Percentiles rank a stretch among this genome's conserved stretches.
phyloP scores from a whole-genome alignment of 2,797 vertebrate species.

The Cygnus olor region DNA sequence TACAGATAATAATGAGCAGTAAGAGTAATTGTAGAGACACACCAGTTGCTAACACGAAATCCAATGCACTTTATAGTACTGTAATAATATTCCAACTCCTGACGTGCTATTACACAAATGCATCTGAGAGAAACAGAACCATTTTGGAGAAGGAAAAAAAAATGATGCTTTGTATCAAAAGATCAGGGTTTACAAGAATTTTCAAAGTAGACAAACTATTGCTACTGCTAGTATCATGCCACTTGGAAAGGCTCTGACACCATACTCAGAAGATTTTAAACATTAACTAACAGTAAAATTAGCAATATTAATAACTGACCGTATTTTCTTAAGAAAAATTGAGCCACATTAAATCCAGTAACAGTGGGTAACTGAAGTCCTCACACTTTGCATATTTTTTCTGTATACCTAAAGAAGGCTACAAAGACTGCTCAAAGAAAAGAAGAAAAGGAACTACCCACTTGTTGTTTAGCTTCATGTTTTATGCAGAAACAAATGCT shows the following conservation, averaged over 20 bases:
- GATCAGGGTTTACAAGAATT: not conserved
- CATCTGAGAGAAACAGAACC: not conserved
- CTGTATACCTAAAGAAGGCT: not conserved
- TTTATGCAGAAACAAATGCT: not conserved
- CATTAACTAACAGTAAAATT: not conserved
- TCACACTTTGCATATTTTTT: accelerated
- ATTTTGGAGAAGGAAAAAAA: not conserved
- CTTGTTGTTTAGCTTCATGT: not conserved
- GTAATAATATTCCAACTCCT: not conserved
- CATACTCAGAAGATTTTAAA: not conserved
- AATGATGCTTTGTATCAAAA: not conserved
- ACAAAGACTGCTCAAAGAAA: not conserved
- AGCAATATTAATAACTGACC: not conserved
- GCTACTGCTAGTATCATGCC: not conserved
- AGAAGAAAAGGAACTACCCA: not conserved
- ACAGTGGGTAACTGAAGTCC: not conserved
- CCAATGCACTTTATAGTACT: accelerated
- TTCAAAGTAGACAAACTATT: accelerated
- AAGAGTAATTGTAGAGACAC: not conserved
- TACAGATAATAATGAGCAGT: not conserved
- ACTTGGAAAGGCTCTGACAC: not conserved
- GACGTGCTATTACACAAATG: accelerated
- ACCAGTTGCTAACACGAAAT: not conserved
- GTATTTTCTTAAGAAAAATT: not conserved
- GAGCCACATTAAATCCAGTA: not conserved